Percentiles rank a stretch among this genome's conserved stretches.
phyloP scores from a whole-genome alignment of 2,797 vertebrate species.

The Eutrigla gurnardus region DNA sequence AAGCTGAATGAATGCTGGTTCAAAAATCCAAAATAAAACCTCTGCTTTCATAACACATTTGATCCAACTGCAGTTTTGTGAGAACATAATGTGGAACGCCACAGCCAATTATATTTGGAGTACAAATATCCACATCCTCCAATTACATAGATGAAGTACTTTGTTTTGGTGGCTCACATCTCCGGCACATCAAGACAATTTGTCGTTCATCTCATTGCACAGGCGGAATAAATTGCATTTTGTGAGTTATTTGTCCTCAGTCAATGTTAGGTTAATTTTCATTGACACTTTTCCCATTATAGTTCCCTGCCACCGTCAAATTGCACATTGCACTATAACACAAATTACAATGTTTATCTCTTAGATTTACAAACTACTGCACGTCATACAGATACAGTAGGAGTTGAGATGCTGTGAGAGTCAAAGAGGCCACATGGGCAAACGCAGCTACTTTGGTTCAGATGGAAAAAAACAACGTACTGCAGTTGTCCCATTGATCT shows the following conservation, averaged over 20 bases:
- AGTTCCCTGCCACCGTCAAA: background rate
- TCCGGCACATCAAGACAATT: slow-evolving; percentile 8
- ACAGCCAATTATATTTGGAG: slow-evolving; percentile 2
- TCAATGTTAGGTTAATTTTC: slow-evolving; percentile 32
- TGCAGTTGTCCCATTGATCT: slow-evolving; percentile 1
- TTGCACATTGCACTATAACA: slow-evolving; percentile 3
- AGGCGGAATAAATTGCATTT: slow-evolving; percentile 51
- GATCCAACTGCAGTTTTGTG: background rate
- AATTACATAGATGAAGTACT: background rate
- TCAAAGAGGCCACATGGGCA: background rate
- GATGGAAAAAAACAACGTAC: slow-evolving; percentile 12
- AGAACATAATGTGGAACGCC: background rate
- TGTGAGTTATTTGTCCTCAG: slow-evolving; percentile 35
- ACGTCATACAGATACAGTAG: background rate
- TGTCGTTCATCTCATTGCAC: slow-evolving; percentile 30
- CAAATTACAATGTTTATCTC: background rate
- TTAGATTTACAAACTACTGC: slow-evolving; percentile 8
- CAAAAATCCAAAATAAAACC: background rate
- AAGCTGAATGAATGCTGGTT: background rate
- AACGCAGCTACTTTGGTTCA: slow-evolving; percentile 6
- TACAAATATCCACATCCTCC: background rate
- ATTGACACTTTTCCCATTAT: slow-evolving; percentile 35
- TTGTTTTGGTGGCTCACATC: slow-evolving; percentile 2
- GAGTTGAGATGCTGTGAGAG: background rate
- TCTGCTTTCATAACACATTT: background rate